These are phyloP conservation scores for Hoplias malabaricus DNA, from an alignment of 2,113 vertebrate genomes.

Conservation along the genomic window DNA sequence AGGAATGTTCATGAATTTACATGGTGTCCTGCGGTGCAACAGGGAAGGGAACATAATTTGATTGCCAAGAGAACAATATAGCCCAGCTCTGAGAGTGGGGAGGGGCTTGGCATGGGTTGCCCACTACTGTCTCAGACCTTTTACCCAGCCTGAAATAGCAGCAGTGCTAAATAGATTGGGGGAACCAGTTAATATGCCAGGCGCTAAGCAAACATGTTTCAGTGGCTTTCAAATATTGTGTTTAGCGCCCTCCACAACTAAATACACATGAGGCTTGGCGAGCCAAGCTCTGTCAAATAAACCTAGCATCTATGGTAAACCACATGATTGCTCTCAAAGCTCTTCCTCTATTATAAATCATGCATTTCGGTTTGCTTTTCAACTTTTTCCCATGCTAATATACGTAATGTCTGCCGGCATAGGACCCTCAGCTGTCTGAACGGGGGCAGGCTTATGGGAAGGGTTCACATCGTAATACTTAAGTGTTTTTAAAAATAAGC, in stretches of 20 bases:
- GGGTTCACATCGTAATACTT: not conserved
- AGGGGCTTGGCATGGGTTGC: conserved; percentile 28
- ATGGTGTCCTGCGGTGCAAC: conserved; percentile 25
- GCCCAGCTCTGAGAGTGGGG: not conserved
- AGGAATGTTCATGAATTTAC: conserved; percentile 37
- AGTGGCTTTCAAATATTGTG: conserved; percentile 29
- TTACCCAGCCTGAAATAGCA: conserved; percentile 32
- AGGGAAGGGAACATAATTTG: conserved; percentile 27
- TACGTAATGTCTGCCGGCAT: not conserved
- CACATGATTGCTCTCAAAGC: conserved; percentile 33
- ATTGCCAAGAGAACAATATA: conserved; percentile 40
- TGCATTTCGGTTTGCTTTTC: conserved; percentile 9
- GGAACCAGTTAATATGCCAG: conserved; percentile 37
- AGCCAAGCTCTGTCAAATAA: conserved; percentile 26
- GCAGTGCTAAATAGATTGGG: conserved; percentile 16
- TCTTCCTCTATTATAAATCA: conserved; percentile 5
- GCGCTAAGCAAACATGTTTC: conserved; percentile 46
- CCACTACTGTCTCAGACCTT: conserved; percentile 36
- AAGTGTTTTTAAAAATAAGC: not conserved
- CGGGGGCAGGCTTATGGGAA: not conserved
- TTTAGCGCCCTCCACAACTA: conserved; percentile 1
- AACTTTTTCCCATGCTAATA: not conserved
- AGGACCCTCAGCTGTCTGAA: not conserved
- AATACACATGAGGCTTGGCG: conserved; percentile 8
- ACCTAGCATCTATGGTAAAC: conserved; percentile 17